Evolutionary conservation across 2,888 invertebrate genomes (phyloP).

Genomic region (Tinea semifulvella): DNA sequence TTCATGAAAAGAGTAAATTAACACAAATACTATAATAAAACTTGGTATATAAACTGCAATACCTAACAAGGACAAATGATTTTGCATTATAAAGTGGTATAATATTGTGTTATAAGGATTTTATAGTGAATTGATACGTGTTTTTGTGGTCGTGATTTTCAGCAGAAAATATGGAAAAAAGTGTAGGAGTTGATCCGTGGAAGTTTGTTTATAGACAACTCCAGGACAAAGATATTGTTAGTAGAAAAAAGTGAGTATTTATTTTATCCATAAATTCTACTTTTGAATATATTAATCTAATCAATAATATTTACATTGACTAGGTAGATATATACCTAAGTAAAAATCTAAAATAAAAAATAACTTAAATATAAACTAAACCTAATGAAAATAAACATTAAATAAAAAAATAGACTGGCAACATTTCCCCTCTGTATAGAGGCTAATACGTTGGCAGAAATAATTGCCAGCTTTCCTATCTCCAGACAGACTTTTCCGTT

Average conservation of each 20-base stretch:
- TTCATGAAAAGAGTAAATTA: background rate
- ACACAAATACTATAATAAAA: background rate
- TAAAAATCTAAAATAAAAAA: too few relatives aligned
- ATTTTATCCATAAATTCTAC: too few relatives aligned
- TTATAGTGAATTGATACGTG: background rate
- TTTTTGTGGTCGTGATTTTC: background rate
- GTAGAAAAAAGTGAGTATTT: conserved; percentile 40
- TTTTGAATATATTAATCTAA: too few relatives aligned
- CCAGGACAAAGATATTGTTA: conserved; percentile 47
- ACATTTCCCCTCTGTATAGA: too few relatives aligned
- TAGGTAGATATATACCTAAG: too few relatives aligned
- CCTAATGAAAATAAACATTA: too few relatives aligned
- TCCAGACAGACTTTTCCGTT: too few relatives aligned
- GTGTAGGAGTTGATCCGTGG: conserved; percentile 39
- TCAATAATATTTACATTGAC: too few relatives aligned
- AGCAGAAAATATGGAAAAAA: background rate
- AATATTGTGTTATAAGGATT: background rate
- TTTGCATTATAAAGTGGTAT: background rate
- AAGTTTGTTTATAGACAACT: conserved; percentile 38
- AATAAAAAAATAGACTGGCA: too few relatives aligned
- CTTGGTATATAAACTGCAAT: background rate
- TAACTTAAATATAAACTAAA: too few relatives aligned
- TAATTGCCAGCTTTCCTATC: too few relatives aligned
- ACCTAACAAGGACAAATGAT: background rate
- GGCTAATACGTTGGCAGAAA: too few relatives aligned